phyloP scores from a whole-genome alignment of 2,888 invertebrate species.

The Ethmia dodecea region DNA sequence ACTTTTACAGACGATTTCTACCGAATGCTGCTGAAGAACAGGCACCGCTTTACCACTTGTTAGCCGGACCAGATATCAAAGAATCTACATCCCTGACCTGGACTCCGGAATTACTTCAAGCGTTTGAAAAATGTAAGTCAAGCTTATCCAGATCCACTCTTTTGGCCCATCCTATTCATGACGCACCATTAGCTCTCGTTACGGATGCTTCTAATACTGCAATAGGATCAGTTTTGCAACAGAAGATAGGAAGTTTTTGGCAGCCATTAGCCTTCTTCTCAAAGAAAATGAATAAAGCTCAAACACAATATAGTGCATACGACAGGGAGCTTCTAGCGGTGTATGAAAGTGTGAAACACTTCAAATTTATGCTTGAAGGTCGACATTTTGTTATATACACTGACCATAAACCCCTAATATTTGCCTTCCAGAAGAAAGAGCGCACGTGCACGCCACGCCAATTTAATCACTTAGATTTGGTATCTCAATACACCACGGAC shows the following conservation, averaged over 20 bases:
- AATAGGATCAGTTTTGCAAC: conserved; percentile 14
- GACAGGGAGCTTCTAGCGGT: conserved; percentile 17
- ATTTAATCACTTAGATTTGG: conserved; percentile 9
- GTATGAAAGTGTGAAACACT: conserved; percentile 15
- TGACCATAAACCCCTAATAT: no score
- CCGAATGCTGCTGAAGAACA: no score
- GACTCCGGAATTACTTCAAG: conserved; percentile 2
- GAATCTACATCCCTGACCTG: conserved; percentile 4
- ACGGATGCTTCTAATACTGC: conserved; percentile 13
- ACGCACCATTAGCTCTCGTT: conserved; percentile 4
- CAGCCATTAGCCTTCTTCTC: conserved; percentile 15
- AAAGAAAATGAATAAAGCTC: conserved; percentile 11
- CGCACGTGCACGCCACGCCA: conserved; percentile 11
- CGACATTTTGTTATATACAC: conserved; percentile 14
- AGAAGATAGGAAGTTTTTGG: conserved; percentile 5
- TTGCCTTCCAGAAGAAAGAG: no score
- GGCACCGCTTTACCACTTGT: conserved; percentile 7
- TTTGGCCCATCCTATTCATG: conserved; percentile 4
- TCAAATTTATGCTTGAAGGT: conserved; percentile 12
- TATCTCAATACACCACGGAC: conserved; percentile 11
- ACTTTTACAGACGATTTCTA: no score
- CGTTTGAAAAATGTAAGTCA: no score
- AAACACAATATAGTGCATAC: conserved; percentile 13
- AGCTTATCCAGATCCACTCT: not conserved
- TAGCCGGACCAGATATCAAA: conserved; percentile 2